A percentile compares a stretch with the other conserved stretches of the same genome.
Conservation (phyloP, 2,888 invertebrate species). For the Hemistola chrysoprasaria region DNA sequence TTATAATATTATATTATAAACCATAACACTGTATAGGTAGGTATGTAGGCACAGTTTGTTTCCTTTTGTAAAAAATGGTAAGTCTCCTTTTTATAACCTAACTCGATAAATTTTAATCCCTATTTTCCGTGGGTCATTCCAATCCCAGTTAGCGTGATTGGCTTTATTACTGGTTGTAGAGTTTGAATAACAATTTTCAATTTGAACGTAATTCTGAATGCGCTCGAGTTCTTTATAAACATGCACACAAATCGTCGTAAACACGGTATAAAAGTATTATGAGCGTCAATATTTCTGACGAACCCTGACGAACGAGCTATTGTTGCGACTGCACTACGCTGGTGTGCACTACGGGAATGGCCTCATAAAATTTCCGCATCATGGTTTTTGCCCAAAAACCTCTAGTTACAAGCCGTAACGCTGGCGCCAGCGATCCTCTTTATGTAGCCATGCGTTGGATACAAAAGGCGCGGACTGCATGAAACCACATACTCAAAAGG, state of each 20-base stretch:
- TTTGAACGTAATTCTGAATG: conserved; percentile 22
- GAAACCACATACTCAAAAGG: conserved; percentile 41
- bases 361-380: conserved; percentile 66
- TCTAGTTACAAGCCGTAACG: conserved; percentile 38
- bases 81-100: too few species aligned
- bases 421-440: conserved; percentile 33
- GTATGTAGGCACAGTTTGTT: too few species aligned
- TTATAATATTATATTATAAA: too few species aligned
- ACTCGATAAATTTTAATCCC: too few species aligned
- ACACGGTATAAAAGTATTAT: conserved; percentile 30
- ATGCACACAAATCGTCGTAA: conserved; percentile 32
- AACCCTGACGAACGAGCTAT: conserved; percentile 74
- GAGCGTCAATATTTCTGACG: conserved; percentile 57
- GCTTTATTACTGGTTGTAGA: conserved; percentile 16
- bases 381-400: conserved; percentile 62
- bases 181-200: conserved; percentile 20
- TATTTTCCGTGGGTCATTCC: too few species aligned
- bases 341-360: conserved; percentile 59
- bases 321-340: conserved; percentile 51
- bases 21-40: background rate
- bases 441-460: conserved; percentile 43
- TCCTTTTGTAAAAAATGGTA: too few species aligned
- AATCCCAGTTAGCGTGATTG: conserved; percentile 14
- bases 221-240: conserved; percentile 20
- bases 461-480: conserved; percentile 45